Percentiles rank a stretch among this genome's conserved stretches.
phyloP scores from a whole-genome alignment of 1,140 invertebrate genomes.

The Saxidomus purpurata region DNA sequence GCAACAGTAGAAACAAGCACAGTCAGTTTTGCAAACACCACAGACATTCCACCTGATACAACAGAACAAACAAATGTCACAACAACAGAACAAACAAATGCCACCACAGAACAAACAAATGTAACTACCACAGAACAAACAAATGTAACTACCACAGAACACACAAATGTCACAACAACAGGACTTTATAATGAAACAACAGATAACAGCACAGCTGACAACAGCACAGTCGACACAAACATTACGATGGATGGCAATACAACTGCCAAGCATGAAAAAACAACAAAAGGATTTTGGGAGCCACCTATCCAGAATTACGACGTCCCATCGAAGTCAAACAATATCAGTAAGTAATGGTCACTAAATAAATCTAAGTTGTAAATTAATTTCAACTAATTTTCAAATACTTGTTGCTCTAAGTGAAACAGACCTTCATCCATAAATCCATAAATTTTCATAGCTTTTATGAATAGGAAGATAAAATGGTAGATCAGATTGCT shows the following conservation, averaged over 20 bases:
- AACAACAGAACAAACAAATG: background rate
- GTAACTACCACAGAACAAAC: background rate
- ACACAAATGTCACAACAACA: background rate
- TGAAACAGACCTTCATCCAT: no score
- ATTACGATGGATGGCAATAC: background rate
- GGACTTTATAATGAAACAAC: background rate
- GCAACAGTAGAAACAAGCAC: background rate
- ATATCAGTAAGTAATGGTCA: slow-evolving; percentile 1
- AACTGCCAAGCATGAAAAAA: background rate
- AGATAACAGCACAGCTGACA: background rate
- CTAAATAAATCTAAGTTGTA: no score
- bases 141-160: background rate
- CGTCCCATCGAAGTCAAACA: background rate
- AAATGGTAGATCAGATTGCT: no score
- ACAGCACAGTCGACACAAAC: background rate
- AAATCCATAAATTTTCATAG: no score
- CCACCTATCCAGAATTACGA: slow-evolving; percentile 16
- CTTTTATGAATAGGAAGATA: no score
- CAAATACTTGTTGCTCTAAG: no score
- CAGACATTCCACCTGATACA: background rate
- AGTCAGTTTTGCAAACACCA: background rate
- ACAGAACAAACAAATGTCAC: background rate
- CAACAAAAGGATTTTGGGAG: slow-evolving; percentile 30
- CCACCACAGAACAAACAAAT: background rate
- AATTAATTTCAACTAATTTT: no score